Evolutionary conservation across 1,140 invertebrate species (phyloP).

Genomic region (Eurosta solidaginis): DNA sequence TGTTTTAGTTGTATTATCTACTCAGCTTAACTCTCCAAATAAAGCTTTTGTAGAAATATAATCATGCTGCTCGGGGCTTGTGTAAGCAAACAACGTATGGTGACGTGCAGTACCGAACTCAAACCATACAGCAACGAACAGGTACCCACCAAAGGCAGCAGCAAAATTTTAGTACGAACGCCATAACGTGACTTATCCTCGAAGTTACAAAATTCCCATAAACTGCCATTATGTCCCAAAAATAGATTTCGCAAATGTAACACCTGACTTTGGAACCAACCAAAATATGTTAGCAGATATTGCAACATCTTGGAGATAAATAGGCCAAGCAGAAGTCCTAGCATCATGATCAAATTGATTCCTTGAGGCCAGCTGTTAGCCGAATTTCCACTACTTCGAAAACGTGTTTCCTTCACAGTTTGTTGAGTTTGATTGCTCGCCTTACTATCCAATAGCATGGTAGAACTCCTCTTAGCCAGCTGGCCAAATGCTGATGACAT

Average conservation of each 20-base stretch:
- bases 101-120: constrained; percentile 41
- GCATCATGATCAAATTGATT: constrained; percentile 49
- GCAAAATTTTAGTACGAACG: constrained; percentile 42
- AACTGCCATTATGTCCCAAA: constrained; percentile 39
- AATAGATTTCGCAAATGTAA: constrained; percentile 40
- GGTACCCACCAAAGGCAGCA: constrained; percentile 42
- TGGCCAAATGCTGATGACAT: not conserved
- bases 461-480: not conserved
- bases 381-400: not conserved
- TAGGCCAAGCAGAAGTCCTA: constrained; percentile 44
- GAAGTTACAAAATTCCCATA: constrained; percentile 48
- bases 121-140: constrained; percentile 42
- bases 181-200: constrained; percentile 43
- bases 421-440: not conserved
- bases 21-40: not conserved
- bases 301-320: constrained; percentile 42
- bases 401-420: not conserved
- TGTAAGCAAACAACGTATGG: constrained; percentile 43
- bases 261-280: constrained; percentile 44
- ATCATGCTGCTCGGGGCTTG: constrained; percentile 46
- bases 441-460: not conserved
- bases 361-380: not conserved
- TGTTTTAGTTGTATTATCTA: not conserved
- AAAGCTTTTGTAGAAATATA: constrained; percentile 41
- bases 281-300: constrained; percentile 47